Evolutionary conservation across 2,113 vertebrate genomes (phyloP), one percentile per base, ranked within the genome.

Genomic region (Malurus cyaneus): DNA sequence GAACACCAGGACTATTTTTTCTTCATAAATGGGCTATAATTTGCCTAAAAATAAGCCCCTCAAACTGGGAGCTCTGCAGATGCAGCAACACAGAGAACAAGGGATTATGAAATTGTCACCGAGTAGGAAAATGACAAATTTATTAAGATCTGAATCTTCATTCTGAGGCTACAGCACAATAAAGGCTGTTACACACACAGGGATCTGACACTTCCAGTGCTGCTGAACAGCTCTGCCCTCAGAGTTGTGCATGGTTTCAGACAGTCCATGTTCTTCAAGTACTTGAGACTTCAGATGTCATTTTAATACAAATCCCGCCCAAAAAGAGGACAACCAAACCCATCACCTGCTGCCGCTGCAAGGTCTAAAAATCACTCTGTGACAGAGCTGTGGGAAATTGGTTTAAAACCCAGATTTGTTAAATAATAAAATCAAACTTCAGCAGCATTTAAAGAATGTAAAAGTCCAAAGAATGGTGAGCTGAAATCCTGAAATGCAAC

Each of bases 221-320:
- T 89, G 74, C 73, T 85, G 24, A 77, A 52, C 82, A 78, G 88
- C 74, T 64, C 61, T 31, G 87, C 67, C 64, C 64, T 91, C 57
- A 28, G 3, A 34, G 39, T 53, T 62, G 49, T 39, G 80, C 56
- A 17, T 3, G 23, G 32, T 86, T 79, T 56, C 47, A 92, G 72
- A 70, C 46, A 82, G 49, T 86, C 47, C 32, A 57, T 66, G 66
- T n/a, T 53, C 49, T 36, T 71, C 61, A 95, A 72, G 59, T 76
- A 66, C 83, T 56, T 50, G 56, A 76, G 80, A 81, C 39, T 79
- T 92, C 62, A 69, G 91, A 85, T 76, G 73, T 39, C 44, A 62
- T 69, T 77, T 72, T 74, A 80, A 91, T 94, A 92, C 46, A 94
- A 80, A 88, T 77, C 85, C 78, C 80, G 95, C 72, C 44, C 18